These are phyloP conservation scores for Pygoscelis adeliae DNA, from an alignment of 2,113 vertebrate species.

Conservation along the genomic window DNA sequence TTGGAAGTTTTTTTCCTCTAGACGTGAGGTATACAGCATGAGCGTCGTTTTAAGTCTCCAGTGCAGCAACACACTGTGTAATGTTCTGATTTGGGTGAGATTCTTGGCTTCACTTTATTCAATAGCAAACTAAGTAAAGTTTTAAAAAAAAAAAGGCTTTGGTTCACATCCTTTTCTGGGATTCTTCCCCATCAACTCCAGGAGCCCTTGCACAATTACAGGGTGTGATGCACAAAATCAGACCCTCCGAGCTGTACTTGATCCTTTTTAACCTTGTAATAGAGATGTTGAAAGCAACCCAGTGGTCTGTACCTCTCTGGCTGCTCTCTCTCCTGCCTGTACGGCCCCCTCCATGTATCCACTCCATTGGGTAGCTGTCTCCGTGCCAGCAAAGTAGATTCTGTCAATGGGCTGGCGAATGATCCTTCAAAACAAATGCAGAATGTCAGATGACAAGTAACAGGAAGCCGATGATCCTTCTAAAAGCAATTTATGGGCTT, in stretches of 20 bases:
- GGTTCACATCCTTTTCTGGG: not conserved
- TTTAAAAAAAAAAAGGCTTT: not conserved
- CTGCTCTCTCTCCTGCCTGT: slow-evolving; percentile 82
- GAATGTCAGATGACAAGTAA: slow-evolving; percentile 1
- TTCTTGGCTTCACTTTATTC: not conserved
- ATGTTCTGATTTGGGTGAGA: not conserved
- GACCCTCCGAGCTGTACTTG: not conserved
- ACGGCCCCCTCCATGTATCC: slow-evolving; percentile 87
- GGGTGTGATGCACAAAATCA: not conserved
- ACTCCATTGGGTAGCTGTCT: slow-evolving; percentile 85
- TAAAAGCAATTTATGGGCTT: not conserved
- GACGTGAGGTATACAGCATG: not conserved
- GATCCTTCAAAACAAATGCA: slow-evolving; percentile 70
- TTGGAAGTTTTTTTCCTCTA: not conserved
- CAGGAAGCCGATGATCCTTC: not conserved
- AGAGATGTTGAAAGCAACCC: not conserved
- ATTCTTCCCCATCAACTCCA: not conserved
- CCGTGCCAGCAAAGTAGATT: slow-evolving; percentile 84
- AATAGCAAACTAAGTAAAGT: not conserved
- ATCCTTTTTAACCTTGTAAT: not conserved
- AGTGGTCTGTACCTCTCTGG: slow-evolving; percentile 77
- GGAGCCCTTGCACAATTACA: not conserved
- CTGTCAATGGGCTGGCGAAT: slow-evolving; percentile 78
- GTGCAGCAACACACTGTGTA: not conserved
- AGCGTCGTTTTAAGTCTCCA: not conserved